Percentiles rank a stretch among this genome's conserved stretches.
phyloP scores from a whole-genome alignment of 2,888 invertebrate species.

The Nomada fabriciana region DNA sequence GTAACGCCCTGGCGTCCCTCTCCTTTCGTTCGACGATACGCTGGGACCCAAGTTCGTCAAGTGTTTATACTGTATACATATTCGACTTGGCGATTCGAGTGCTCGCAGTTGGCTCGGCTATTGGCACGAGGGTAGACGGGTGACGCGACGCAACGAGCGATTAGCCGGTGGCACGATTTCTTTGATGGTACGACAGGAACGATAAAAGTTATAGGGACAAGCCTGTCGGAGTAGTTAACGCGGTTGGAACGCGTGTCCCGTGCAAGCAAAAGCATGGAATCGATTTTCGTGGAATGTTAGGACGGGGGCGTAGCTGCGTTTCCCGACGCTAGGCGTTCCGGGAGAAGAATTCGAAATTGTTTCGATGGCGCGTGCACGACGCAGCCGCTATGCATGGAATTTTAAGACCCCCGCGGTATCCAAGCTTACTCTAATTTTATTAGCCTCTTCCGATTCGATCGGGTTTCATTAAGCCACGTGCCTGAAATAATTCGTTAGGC shows the following conservation, averaged over 20 bases:
- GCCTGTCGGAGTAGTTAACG: conserved; percentile 45
- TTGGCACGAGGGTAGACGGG: conserved; percentile 15
- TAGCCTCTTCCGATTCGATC: conserved; percentile 57
- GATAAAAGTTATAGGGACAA: conserved; percentile 26
- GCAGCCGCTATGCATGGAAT: conserved; percentile 63
- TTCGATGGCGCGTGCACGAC: conserved; percentile 54
- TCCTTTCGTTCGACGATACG: neutral
- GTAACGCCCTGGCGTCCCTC: conserved; percentile 58
- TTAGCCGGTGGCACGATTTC: conserved; percentile 8
- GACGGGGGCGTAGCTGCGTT: conserved; percentile 32
- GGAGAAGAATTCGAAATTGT: conserved; percentile 69
- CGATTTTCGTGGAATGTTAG: conserved; percentile 65
- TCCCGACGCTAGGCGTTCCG: conserved; percentile 54
- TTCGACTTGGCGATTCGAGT: neutral
- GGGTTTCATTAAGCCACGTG: conserved; percentile 60
- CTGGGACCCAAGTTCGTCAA: neutral
- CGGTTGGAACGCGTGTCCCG: conserved; percentile 41
- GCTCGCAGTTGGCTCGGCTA: conserved; percentile 18
- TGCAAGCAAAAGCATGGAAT: conserved; percentile 45
- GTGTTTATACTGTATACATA: neutral
- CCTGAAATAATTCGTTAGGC: conserved; percentile 56
- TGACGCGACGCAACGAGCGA: conserved; percentile 36
- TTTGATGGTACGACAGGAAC: neutral
- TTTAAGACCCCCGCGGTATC: conserved; percentile 56
- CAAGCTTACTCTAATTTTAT: conserved; percentile 62